Evolutionary conservation across 2,113 vertebrate species (phyloP), one percentile per base, ranked within the genome.

Genomic region (Axis porcinus): DNA sequence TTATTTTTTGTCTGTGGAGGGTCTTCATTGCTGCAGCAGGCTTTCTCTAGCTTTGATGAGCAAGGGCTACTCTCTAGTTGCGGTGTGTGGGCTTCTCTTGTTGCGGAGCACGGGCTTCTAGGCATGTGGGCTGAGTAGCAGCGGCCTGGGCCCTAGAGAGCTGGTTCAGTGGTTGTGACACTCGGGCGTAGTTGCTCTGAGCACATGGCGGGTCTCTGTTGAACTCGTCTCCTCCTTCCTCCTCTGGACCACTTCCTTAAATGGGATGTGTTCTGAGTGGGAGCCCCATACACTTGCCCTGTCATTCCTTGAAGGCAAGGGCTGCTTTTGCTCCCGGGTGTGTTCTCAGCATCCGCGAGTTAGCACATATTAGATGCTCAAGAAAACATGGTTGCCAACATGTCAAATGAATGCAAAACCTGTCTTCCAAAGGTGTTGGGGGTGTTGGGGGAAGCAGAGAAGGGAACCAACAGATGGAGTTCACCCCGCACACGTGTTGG

Each of bases 11-110:
- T 45, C 45, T 50, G 4, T 11, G 45, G 45, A 47, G 28, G 16
- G 45, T 81, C 28, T 81, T 50, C 4, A 1, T 33, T 19, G 45
- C 78, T 11, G 1, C 78, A 1, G 28, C 1, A 1, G 78, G 16
- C 45, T 50, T 30, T 11, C 45, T 81, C 28, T 11, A 47, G 78
- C 28, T 50, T 30, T 19, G 45, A 50, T 0, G 9, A 79, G 5
- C 78, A 33, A 2, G 28, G 45, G 16, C 40, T 78, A 3, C 74
- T 45, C 23, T 43, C 36, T 15, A 3, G 6, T 45, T 45, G 74
- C 0, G 1, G 27, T 10, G 1, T 2, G 4, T 1, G 14, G 27
- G 43, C 27, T 47, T 47, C 43, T 45, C 74, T 30, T 17, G 2
- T 16, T 78, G 74, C 0, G 1, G 45, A 79, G 28, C 76, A 19